Percentiles rank a stretch among this genome's conserved stretches.
Evolutionary conservation across 2,888 invertebrate genomes (phyloP).

Genomic region (Chydorus sphaericus): DNA sequence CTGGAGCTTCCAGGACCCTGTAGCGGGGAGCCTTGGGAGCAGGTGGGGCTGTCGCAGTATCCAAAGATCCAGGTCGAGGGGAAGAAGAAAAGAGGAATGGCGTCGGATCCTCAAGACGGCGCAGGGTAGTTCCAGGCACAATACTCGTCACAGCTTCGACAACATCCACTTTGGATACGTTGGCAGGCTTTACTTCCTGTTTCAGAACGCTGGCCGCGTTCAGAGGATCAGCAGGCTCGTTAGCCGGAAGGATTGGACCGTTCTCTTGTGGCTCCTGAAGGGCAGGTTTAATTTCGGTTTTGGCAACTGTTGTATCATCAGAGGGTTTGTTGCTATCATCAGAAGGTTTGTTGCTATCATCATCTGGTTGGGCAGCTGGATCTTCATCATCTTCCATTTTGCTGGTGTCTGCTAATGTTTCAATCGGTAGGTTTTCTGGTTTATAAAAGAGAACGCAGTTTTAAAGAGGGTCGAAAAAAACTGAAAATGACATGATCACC

Average conservation of each 20-base stretch:
- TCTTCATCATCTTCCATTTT: neutral
- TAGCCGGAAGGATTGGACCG: neutral
- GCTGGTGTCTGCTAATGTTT: neutral
- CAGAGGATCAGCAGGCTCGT: neutral
- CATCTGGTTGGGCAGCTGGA: neutral
- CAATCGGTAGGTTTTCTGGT: too few species aligned
- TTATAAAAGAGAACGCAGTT: too few species aligned
- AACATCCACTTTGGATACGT: too few species aligned
- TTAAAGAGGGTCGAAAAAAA: neutral
- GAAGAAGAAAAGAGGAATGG: slow-evolving; percentile 32
- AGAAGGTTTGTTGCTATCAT: neutral
- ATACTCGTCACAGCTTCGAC: slow-evolving; percentile 24
- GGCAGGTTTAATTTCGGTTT: neutral
- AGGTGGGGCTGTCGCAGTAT: slow-evolving; percentile 4
- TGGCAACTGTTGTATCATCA: neutral
- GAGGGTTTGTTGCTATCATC: neutral
- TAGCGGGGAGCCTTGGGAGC: slow-evolving; percentile 28
- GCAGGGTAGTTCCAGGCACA: slow-evolving; percentile 35
- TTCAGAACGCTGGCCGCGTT: neutral
- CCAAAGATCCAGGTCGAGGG: slow-evolving; percentile 21
- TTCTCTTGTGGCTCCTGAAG: neutral
- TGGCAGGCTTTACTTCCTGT: neutral
- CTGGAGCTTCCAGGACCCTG: slow-evolving; percentile 38
- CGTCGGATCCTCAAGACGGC: slow-evolving; percentile 40
- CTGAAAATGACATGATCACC: neutral